phyloP scores from a whole-genome alignment of 2,888 invertebrate genomes.

The Dryobota labecula region DNA sequence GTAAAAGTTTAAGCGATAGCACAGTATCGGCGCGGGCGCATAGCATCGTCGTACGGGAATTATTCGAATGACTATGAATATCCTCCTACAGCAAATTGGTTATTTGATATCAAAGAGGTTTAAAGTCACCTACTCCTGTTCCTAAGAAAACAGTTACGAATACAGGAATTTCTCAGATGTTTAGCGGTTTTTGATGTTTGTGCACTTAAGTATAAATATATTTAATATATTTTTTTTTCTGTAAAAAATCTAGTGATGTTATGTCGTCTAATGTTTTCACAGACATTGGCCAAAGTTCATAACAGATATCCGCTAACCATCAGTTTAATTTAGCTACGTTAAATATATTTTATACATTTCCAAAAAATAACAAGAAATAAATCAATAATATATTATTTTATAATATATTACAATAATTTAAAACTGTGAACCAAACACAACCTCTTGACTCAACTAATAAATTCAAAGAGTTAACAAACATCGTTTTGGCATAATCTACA shows the following conservation, averaged over 20 bases:
- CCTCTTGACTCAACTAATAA: conserved; percentile 65
- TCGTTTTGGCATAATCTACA: conserved; percentile 63
- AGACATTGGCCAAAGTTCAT: conserved; percentile 17
- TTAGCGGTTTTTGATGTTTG: conserved; percentile 41
- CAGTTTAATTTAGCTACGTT: conserved; percentile 55
- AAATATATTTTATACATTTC: conserved; percentile 42
- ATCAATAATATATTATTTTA: conserved; percentile 43
- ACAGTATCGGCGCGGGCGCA: conserved; percentile 24
- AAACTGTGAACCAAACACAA: conserved; percentile 64
- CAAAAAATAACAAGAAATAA: conserved; percentile 43
- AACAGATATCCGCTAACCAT: conserved; percentile 32
- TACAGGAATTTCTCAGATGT: conserved; percentile 30
- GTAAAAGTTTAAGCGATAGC: conserved; percentile 26
- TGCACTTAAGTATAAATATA: conserved; percentile 10
- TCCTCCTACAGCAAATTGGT: conserved; percentile 31
- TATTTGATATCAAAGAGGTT: conserved; percentile 49
- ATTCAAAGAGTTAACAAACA: conserved; percentile 63
- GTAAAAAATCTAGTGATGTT: conserved; percentile 12
- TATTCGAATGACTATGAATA: conserved; percentile 52
- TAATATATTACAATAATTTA: conserved; percentile 52
- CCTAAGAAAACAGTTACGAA: conserved; percentile 37
- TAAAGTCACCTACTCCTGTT: conserved; percentile 35
- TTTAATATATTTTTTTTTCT: conserved; percentile 7
- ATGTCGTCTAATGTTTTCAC: conserved; percentile 11
- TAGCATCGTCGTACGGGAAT: conserved; percentile 22